Evolutionary conservation across 2,113 vertebrate species (phyloP), one percentile per base, ranked within the genome.

Genomic region (Platysternon megacephalum): DNA sequence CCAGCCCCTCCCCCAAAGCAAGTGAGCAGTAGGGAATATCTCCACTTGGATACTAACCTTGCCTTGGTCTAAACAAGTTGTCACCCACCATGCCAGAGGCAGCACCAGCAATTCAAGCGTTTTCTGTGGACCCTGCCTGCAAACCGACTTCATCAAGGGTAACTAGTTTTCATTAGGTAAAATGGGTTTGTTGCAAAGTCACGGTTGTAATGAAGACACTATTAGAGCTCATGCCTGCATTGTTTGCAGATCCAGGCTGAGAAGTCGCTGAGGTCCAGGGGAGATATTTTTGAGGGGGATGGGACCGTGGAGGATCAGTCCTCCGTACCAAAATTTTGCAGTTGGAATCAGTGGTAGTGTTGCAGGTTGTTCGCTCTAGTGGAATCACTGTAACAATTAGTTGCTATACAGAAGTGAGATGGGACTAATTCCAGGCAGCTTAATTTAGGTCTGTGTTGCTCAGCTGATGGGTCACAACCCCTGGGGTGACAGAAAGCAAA

Each of bases 251-350:
- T 8, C 61, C 61, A 68, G 61, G 35, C 7, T 35, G 35, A 21
- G 32, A 65, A 14, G 16, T 35, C 16, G 8, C 61, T 29, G 7
- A 65, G 61, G 61, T 68, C 35, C 17, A 19, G 32, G 16, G 3
- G 35, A 4, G 16, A n/a, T 68, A n/a, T n/a, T n/a, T 35, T n/a
- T 17, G 17, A 2, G 19, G 17, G 35, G 35, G 35, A 10, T 39
- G 35, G 21, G 35, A 7, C 14, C 7, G 7, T 8, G 61, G 32
- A 8, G 32, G 32, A 3, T 35, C 32, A 35, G 2, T 8, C 17
- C 8, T 9, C 32, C 8, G 0, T 4, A 35, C 4, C 32, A 35
- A 9, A 19, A n/a, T 9, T 8, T n/a, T 10, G 35, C 35, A 3
- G 29, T 16, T 65, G 58, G 32, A 65, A 16, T 17, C 32, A 35